Evolutionary conservation across 2,888 invertebrate genomes (phyloP).

Genomic region (Scaptomyza reducta): DNA sequence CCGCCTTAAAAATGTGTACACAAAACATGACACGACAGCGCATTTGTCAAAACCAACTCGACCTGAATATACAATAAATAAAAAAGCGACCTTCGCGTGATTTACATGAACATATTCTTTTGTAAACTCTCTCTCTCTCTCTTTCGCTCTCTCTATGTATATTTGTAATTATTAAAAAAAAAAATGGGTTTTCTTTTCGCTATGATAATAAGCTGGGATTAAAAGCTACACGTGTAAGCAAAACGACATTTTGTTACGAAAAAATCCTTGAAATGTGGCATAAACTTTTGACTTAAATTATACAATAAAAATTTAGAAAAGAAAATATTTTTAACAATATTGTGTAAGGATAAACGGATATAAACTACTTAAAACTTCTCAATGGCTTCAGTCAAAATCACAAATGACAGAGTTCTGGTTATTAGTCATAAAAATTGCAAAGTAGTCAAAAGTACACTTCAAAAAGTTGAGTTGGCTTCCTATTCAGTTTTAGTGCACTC

Average conservation of each 20-base stretch:
- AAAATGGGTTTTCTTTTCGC: neutral
- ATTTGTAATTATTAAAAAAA: slow-evolving; percentile 33
- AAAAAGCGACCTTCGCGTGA: slow-evolving; percentile 20
- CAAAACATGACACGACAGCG: slow-evolving; percentile 35
- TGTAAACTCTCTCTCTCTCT: slow-evolving; percentile 12
- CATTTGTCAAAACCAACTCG: slow-evolving; percentile 36
- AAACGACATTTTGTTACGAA: neutral
- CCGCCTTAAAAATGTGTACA: slow-evolving; percentile 3
- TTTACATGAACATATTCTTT: slow-evolving; percentile 14
- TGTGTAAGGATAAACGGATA: neutral
- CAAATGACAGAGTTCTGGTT: slow-evolving; percentile 11
- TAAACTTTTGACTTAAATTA: neutral
- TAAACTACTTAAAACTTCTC: neutral
- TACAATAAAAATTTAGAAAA: neutral
- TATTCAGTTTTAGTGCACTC: slow-evolving; percentile 10
- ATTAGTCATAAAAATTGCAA: slow-evolving; percentile 17
- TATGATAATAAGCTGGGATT: slow-evolving; percentile 12
- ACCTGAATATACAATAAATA: slow-evolving; percentile 23
- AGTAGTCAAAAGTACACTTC: slow-evolving; percentile 15
- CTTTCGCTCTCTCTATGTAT: too few species aligned
- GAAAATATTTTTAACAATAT: too few species aligned
- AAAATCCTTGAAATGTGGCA: too few species aligned
- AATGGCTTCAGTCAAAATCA: neutral
- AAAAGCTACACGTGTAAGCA: neutral
- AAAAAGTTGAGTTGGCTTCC: slow-evolving; percentile 9